phyloP scores from a whole-genome alignment of 2,113 vertebrate species.

The Lepisosteus osseus region DNA sequence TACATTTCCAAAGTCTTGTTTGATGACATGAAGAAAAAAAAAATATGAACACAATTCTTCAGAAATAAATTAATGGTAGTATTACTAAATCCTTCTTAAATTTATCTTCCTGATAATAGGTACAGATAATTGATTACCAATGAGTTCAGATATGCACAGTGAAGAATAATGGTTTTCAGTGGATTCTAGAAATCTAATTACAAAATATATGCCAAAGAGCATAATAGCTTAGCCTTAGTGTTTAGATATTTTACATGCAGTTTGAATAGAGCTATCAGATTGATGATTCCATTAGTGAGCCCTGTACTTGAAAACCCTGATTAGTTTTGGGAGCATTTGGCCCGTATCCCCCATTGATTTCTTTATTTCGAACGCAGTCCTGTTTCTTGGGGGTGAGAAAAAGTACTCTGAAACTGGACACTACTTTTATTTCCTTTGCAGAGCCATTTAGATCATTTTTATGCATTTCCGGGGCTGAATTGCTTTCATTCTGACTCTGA shows the following conservation, averaged over 20 bases:
- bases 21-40: constrained; percentile 21
- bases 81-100: too few species aligned
- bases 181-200: neutral
- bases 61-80: constrained; percentile 15
- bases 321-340: neutral
- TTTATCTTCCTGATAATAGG: constrained; percentile 10
- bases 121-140: constrained; percentile 23
- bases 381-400: neutral
- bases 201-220: neutral
- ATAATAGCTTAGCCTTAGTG: neutral
- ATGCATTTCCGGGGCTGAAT: too few species aligned
- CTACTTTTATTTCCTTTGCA: too few species aligned
- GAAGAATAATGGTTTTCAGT: neutral
- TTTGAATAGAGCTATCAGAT: neutral
- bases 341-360: neutral
- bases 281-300: neutral
- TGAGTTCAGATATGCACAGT: neutral
- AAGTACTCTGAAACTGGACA: neutral
- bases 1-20: neutral
- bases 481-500: too few species aligned
- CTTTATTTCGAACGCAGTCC: neutral
- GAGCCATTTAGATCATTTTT: too few species aligned
- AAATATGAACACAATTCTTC: constrained; percentile 14
- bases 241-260: neutral
- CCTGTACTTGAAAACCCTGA: neutral